Base-by-base conservation (phyloP, 2,797 vertebrate species). In the Enteromius trimaculatus region DNA sequence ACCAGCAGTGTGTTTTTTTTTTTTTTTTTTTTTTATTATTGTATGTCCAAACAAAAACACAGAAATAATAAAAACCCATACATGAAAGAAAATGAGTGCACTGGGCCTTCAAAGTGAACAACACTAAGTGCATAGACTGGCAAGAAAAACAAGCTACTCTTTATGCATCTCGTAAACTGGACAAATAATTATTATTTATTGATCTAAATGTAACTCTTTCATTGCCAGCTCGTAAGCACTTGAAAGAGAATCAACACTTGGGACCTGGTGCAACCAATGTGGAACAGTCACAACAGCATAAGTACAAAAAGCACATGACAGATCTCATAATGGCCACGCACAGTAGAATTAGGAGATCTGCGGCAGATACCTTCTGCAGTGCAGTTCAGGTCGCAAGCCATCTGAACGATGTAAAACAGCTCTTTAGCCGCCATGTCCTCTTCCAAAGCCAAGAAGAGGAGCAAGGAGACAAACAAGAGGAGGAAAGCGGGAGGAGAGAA, bases 341-440 rank as follows among this genome's bases (percentile, higher is more conserved):
- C n/a, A 90, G 93, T 90, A 93, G 94, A 64, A 94, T 96, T 94
- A 96, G 94, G 95, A 94, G 95, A 96, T 96, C 93, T 89, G 94
- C 95, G 96, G 96, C 95, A 97, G 97, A 96, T 99, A 99, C 98
- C 98, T 99, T 97, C 98, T 96, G 97, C 97, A 95, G 97, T 97
- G 97, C 97, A 99, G 97, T 97, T 98, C 95, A 93, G 95, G 96
- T 98, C 97, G 95, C 97, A 99, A 96, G 98, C 95, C 96, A 97
- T 97, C 96, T 97, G 97, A 95, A 98, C 95, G 96, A 99, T 94
- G 97, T 97, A 96, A 98, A 99, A 99, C 92, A 95, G 95, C 94
- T 98, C 96, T 95, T 96, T 93, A 96, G 96, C 96, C 94, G 96
- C 96, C 88, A 95, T 92, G 92, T 96, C 97, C 95, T 95, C 98